A percentile compares a stretch with the other conserved stretches of the same genome.
phyloP scores from a whole-genome alignment of 2,113 vertebrate species.

The Amphilophus citrinellus region DNA sequence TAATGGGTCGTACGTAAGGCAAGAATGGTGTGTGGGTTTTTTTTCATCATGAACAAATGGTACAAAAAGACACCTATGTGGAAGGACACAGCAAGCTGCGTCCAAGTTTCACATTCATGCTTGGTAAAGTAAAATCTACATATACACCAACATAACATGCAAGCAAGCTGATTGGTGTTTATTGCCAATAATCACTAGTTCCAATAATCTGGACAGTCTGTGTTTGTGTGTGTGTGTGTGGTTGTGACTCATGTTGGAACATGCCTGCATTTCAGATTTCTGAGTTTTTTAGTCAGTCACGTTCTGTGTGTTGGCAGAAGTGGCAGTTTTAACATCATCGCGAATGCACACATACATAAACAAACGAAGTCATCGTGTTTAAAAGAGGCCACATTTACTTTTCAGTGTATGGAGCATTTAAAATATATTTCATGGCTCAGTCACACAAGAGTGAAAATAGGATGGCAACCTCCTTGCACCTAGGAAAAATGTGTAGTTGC shows the following conservation, averaged over 20 bases:
- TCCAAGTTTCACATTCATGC: conserved; percentile 27
- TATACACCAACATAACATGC: conserved; percentile 11
- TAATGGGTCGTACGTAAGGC: conserved; percentile 24
- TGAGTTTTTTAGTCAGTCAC: conserved; percentile 66
- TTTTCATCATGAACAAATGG: conserved; percentile 43
- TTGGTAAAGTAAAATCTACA: conserved; percentile 21
- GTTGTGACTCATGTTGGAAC: conserved; percentile 71
- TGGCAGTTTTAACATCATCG: conserved; percentile 48
- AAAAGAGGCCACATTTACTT: conserved; percentile 5
- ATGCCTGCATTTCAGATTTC: conserved; percentile 55
- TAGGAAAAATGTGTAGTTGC: not conserved
- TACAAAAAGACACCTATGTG: conserved; percentile 1
- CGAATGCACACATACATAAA: conserved; percentile 34
- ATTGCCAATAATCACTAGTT: conserved; percentile 52
- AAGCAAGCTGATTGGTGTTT: conserved; percentile 39
- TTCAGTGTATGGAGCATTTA: not conserved
- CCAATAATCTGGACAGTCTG: conserved; percentile 49
- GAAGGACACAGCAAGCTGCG: not conserved
- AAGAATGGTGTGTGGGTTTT: conserved; percentile 25
- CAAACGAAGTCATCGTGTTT: conserved; percentile 27
- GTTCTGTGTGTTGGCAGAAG: conserved; percentile 64
- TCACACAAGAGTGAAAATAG: not conserved
- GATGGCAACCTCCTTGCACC: not conserved
- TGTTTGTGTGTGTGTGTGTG: conserved; percentile 49
- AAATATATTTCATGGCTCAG: not conserved